Conservation (phyloP, 2,113 vertebrate genomes). For the Zosterops pallidus region DNA sequence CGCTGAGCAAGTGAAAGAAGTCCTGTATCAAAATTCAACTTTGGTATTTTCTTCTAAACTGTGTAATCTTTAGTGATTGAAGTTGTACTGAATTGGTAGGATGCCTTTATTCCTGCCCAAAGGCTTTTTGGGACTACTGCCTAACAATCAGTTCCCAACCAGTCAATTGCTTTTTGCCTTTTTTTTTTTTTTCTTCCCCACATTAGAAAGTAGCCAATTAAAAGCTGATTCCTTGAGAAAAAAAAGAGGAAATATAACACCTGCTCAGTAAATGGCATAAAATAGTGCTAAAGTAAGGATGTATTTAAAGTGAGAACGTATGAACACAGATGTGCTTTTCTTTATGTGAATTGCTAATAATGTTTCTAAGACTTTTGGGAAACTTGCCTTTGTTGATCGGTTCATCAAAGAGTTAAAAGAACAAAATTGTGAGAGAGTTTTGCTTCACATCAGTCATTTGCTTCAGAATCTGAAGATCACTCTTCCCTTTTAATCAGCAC, state of each 20-base stretch:
- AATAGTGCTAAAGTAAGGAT: background rate
- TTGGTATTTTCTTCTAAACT: background rate
- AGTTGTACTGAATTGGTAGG: background rate
- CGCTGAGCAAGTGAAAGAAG: background rate
- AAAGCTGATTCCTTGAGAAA: background rate
- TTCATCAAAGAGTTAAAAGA: constrained; percentile 56
- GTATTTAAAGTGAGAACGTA: constrained; percentile 20
- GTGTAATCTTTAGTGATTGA: background rate
- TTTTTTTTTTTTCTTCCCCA: background rate
- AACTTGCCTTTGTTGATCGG: constrained; percentile 37
- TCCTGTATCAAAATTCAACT: background rate
- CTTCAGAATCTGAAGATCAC: constrained; percentile 54
- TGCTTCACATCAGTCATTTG: constrained; percentile 28
- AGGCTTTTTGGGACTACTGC: background rate
- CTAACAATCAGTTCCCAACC: background rate
- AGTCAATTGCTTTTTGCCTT: background rate
- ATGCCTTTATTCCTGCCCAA: background rate
- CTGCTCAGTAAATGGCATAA: constrained; percentile 44
- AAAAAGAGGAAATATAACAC: constrained; percentile 9
- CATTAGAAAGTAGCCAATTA: background rate
- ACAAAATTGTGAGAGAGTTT: background rate
- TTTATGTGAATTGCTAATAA: constrained; percentile 26
- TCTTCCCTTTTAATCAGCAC: constrained; percentile 57
- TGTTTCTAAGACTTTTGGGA: background rate
- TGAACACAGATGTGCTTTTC: constrained; percentile 59